Evolutionary conservation across 2,797 vertebrate genomes (phyloP).

Genomic region (Decapterus maruadsi): DNA sequence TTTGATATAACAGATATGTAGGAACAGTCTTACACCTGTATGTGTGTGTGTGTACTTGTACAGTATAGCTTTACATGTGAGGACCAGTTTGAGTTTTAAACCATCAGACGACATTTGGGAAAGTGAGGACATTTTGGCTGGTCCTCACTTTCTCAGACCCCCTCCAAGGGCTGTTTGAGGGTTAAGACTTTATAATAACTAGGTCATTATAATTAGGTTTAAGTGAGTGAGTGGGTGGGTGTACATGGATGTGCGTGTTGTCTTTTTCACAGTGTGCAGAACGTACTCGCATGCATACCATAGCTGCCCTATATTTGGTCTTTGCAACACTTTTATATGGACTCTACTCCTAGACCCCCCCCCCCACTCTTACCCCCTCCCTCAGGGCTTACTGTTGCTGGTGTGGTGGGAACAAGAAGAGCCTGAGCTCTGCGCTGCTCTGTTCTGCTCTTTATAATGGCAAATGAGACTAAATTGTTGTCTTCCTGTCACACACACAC

Average conservation of each 20-base stretch:
- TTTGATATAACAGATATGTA: slow-evolving; percentile 31
- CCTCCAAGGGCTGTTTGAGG: too few species aligned
- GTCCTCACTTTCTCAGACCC: too few species aligned
- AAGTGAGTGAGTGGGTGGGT: too few species aligned
- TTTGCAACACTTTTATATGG: slow-evolving; percentile 3
- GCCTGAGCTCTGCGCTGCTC: slow-evolving; percentile 35
- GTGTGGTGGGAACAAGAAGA: slow-evolving; percentile 83
- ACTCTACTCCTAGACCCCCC: slow-evolving; percentile 1
- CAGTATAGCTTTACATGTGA: too few species aligned
- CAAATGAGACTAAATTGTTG: slow-evolving; percentile 95
- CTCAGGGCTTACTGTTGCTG: slow-evolving; percentile 61
- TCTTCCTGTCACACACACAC: slow-evolving; percentile 90
- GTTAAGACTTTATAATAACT: too few species aligned
- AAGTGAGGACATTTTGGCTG: too few species aligned
- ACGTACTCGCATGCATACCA: background rate
- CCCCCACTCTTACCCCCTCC: slow-evolving; percentile 1
- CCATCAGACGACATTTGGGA: too few species aligned
- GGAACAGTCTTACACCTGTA: slow-evolving; percentile 23
- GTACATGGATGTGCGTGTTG: background rate
- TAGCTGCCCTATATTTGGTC: background rate
- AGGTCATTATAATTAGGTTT: too few species aligned
- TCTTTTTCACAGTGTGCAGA: slow-evolving; percentile 7
- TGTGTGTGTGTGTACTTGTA: slow-evolving; percentile 8
- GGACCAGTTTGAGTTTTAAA: too few species aligned
- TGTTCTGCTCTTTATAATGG: slow-evolving; percentile 92